Evolutionary conservation across 2,888 invertebrate species (phyloP).

Genomic region (Nymphalis polychloros): DNA sequence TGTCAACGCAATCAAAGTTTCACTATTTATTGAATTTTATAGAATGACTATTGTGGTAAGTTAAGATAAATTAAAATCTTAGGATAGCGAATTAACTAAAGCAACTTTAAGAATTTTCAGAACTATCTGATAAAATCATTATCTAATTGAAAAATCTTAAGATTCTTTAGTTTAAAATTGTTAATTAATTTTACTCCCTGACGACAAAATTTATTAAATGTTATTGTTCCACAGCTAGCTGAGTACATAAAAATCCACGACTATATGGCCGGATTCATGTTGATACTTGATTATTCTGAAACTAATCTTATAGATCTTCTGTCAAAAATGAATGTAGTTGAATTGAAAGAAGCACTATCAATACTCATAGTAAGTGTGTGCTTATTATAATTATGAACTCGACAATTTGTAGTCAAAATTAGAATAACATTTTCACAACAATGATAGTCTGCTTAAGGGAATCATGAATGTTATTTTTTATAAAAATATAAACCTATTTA

Average conservation of each 20-base stretch:
- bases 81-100: background rate
- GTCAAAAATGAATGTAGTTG: constrained; percentile 44
- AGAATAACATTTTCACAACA: background rate
- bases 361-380: constrained; percentile 49
- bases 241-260: constrained; percentile 50
- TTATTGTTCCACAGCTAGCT: background rate
- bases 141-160: too few species aligned
- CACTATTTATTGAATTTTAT: constrained; percentile 42
- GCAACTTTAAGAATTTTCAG: too few species aligned
- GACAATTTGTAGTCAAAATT: background rate
- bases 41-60: constrained; percentile 45
- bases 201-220: background rate
- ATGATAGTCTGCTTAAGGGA: background rate
- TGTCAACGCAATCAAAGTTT: constrained; percentile 36
- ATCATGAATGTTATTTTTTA: background rate
- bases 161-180: too few species aligned
- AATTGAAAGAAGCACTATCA: constrained; percentile 44
- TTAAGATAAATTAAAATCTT: background rate
- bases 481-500: background rate
- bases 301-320: constrained; percentile 46
- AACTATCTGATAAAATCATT: too few species aligned
- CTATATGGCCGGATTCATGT: constrained; percentile 45
- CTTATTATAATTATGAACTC: background rate
- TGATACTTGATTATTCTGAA: constrained; percentile 45
- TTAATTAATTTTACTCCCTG: too few species aligned